A percentile compares a stretch with the other conserved stretches of the same genome.
Conservation (phyloP, 2,888 invertebrate species). For the Heliconius erato region DNA sequence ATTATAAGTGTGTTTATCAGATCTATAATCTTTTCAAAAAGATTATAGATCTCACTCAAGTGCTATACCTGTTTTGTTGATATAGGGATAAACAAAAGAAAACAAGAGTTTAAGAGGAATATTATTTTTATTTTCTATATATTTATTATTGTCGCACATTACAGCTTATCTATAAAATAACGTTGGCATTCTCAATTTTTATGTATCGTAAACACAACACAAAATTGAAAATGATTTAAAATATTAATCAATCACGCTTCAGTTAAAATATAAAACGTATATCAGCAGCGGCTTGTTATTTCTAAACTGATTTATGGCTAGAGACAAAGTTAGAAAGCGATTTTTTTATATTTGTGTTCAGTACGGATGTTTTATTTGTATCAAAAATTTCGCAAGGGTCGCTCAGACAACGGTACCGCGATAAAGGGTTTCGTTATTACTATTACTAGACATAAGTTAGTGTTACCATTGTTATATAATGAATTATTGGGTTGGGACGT, state of each 20-base stretch:
- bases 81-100: conserved; percentile 38
- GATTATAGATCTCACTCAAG: conserved; percentile 11
- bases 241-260: conserved; percentile 73
- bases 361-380: conserved; percentile 85
- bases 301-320: conserved; percentile 81
- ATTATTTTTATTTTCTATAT: background rate
- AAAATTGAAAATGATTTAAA: conserved; percentile 45
- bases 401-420: conserved; percentile 71
- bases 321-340: conserved; percentile 78
- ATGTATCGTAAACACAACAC: background rate
- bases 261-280: conserved; percentile 76
- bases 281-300: conserved; percentile 73
- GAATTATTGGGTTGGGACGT: conserved; percentile 85
- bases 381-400: conserved; percentile 81
- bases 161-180: background rate
- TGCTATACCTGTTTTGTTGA: conserved; percentile 31
- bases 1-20: conserved; percentile 66
- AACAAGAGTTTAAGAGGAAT: conserved; percentile 30
- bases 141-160: background rate
- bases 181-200: background rate
- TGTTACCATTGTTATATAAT: conserved; percentile 82
- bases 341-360: conserved; percentile 83
- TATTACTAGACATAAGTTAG: conserved; percentile 82
- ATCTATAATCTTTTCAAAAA: conserved; percentile 62
- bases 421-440: conserved; percentile 81